A percentile compares a stretch with the other conserved stretches of the same genome.
Evolutionary conservation across 2,888 invertebrate species (phyloP).

Genomic region (Deilephila porcellus): DNA sequence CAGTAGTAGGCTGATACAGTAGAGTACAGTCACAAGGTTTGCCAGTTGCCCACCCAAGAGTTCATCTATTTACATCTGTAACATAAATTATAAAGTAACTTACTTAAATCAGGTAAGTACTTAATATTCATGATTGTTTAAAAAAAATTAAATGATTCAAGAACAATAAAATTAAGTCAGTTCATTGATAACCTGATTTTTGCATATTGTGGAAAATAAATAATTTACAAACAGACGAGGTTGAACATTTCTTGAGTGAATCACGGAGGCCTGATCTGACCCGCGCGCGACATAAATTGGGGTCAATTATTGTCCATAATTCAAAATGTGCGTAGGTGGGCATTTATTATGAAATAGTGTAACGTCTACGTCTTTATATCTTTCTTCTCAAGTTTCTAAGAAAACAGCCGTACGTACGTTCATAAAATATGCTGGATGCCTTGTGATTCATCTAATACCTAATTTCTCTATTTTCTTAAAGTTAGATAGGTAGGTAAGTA

Average conservation of each 20-base stretch:
- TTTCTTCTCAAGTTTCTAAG: neutral
- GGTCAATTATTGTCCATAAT: conserved; percentile 66
- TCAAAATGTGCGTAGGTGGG: conserved; percentile 60
- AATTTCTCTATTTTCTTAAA: no score
- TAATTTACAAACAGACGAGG: conserved; percentile 35
- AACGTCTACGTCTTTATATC: conserved; percentile 21
- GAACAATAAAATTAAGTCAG: neutral
- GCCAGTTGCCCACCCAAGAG: no score
- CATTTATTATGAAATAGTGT: conserved; percentile 41
- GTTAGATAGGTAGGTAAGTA: no score
- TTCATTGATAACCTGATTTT: neutral
- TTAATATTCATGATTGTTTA: no score
- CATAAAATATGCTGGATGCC: neutral
- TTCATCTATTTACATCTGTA: no score
- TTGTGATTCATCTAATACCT: no score
- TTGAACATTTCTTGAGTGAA: conserved; percentile 53
- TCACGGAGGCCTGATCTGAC: conserved; percentile 57
- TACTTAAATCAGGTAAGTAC: no score
- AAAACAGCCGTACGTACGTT: neutral
- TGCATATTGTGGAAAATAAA: neutral
- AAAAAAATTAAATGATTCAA: no score
- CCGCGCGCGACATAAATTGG: conserved; percentile 57
- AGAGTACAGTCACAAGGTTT: no score
- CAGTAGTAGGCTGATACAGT: no score
- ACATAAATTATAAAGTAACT: no score